Evolutionary conservation across 1,140 invertebrate genomes (phyloP).

Genomic region (Harlomillsia oculata): DNA sequence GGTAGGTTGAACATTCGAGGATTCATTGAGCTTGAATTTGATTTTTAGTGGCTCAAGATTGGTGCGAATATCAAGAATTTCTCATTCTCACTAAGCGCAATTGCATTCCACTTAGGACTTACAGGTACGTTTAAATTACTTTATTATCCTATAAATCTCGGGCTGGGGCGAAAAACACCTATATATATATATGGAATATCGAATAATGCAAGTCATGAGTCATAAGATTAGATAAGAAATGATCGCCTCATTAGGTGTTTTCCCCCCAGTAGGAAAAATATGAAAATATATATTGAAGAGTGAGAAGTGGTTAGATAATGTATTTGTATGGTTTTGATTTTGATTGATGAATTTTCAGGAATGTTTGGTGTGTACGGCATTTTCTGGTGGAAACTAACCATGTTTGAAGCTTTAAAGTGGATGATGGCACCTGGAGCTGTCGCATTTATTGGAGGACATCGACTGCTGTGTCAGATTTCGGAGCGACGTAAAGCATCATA

Average conservation of each 20-base stretch:
- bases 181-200: too few relatives aligned
- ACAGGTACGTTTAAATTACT: constrained; percentile 46
- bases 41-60: constrained; percentile 66
- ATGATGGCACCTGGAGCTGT: constrained; percentile 24
- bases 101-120: constrained; percentile 79
- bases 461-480: constrained; percentile 24
- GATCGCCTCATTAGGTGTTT: neutral
- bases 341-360: constrained; percentile 21
- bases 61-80: constrained; percentile 83
- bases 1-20: neutral
- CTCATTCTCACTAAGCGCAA: constrained; percentile 61
- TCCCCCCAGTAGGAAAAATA: neutral
- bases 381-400: constrained; percentile 32
- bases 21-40: constrained; percentile 13
- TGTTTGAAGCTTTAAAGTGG: constrained; percentile 35
- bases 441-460: constrained; percentile 30
- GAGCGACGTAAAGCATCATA: constrained; percentile 17
- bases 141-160: too few relatives aligned
- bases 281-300: neutral
- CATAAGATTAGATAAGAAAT: neutral
- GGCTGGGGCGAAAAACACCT: too few relatives aligned
- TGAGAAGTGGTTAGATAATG: neutral
- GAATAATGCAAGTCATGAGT: too few relatives aligned
- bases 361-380: constrained; percentile 32
- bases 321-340: too few relatives aligned